phyloP scores from a whole-genome alignment of 1,140 invertebrate genomes.

The Stegodyphus dumicola region DNA sequence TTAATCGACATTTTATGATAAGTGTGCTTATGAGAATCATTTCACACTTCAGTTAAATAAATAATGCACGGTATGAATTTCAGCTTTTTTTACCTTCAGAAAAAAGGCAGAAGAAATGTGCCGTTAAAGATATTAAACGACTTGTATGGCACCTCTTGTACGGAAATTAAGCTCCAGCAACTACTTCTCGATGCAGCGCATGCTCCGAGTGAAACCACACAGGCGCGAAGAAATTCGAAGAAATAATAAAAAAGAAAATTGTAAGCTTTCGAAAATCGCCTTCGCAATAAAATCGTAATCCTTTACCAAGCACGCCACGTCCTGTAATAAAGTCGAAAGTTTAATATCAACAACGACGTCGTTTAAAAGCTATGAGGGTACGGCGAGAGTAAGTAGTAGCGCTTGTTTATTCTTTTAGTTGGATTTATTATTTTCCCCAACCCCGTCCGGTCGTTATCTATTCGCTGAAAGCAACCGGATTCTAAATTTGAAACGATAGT shows the following conservation, averaged over 20 bases:
- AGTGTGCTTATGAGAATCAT: too few species aligned
- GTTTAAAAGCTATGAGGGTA: constrained; percentile 37
- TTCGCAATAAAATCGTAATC: constrained; percentile 45
- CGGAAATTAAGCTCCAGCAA: too few species aligned
- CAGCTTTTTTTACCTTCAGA: too few species aligned
- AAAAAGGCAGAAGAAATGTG: too few species aligned
- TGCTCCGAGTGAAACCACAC: too few species aligned
- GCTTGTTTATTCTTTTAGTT: constrained; percentile 42
- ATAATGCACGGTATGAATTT: too few species aligned
- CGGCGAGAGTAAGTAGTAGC: constrained; percentile 16
- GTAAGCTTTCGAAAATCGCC: background rate
- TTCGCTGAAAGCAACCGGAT: constrained; percentile 19
- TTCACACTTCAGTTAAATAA: too few species aligned
- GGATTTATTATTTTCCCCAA: constrained; percentile 49
- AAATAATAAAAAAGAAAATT: constrained; percentile 6
- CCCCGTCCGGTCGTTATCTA: background rate
- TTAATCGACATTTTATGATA: too few species aligned
- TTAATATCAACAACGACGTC: constrained; percentile 55
- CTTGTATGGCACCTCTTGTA: too few species aligned
- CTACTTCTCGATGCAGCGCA: too few species aligned
- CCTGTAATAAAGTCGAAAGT: constrained; percentile 31
- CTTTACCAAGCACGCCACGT: constrained; percentile 12
- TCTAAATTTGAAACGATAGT: constrained; percentile 37
- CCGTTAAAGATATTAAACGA: too few species aligned
- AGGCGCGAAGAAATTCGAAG: background rate